phyloP scores from a whole-genome alignment of 2,888 invertebrate species.

The Drosophila anomalipes region DNA sequence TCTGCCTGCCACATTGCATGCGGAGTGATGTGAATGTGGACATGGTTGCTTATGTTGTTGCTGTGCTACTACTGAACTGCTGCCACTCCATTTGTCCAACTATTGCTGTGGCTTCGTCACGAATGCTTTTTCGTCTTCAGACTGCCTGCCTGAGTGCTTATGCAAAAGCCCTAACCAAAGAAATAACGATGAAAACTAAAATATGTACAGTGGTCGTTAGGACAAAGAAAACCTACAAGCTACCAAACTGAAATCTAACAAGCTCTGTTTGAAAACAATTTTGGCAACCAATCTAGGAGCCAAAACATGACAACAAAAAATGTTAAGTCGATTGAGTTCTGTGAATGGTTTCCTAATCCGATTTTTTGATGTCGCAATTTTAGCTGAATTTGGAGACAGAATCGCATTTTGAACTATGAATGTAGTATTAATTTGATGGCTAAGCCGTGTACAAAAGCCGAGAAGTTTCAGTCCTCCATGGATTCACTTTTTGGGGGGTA shows the following conservation, averaged over 20 bases:
- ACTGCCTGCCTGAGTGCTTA: constrained; percentile 24
- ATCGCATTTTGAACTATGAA: neutral
- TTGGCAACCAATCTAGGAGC: neutral
- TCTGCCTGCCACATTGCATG: constrained; percentile 1
- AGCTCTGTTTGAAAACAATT: neutral
- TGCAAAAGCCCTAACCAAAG: constrained; percentile 36
- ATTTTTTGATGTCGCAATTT: neutral
- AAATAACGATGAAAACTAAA: constrained; percentile 9
- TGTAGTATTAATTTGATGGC: too few relatives aligned
- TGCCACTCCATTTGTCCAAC: constrained; percentile 55
- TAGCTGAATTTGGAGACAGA: neutral
- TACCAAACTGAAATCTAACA: too few relatives aligned
- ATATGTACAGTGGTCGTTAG: neutral
- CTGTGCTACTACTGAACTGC: neutral
- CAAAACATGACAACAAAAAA: neutral
- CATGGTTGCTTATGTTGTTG: constrained; percentile 5
- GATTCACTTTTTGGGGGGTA: too few relatives aligned
- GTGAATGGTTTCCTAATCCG: too few relatives aligned
- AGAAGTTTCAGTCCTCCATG: too few relatives aligned
- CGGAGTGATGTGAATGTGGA: constrained; percentile 6
- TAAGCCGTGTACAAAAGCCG: too few relatives aligned
- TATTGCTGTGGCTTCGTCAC: constrained; percentile 64
- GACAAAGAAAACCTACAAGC: neutral
- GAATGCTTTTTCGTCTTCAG: constrained; percentile 37
- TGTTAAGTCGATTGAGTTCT: too few relatives aligned